phyloP scores from a whole-genome alignment of 2,888 invertebrate species.

The Smittia sp. region DNA sequence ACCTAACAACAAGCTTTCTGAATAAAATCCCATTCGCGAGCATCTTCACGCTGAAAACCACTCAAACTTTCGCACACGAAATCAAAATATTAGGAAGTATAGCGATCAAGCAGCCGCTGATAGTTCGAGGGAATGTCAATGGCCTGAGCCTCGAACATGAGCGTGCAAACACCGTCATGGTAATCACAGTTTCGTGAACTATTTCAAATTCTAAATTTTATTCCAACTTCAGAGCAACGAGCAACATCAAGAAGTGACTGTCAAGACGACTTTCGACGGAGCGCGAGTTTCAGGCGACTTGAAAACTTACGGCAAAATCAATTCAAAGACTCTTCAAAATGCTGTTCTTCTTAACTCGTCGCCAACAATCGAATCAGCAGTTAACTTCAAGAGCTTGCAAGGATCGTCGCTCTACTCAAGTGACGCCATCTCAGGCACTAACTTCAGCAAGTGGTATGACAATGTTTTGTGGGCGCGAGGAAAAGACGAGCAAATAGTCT shows the following conservation, averaged over 20 bases:
- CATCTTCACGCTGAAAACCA: constrained; percentile 54
- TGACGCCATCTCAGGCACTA: constrained; percentile 50
- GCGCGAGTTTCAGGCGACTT: constrained; percentile 49
- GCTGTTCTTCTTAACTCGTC: constrained; percentile 50
- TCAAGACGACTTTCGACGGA: constrained; percentile 49
- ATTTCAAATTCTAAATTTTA: constrained; percentile 41
- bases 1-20: constrained; percentile 48
- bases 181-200: constrained; percentile 46
- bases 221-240: constrained; percentile 47
- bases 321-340: constrained; percentile 50
- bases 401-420: constrained; percentile 46
- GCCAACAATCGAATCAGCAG: constrained; percentile 45
- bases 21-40: constrained; percentile 51
- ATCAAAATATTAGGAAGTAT: constrained; percentile 51
- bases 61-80: constrained; percentile 52
- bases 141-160: constrained; percentile 53
- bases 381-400: constrained; percentile 47
- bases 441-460: constrained; percentile 54
- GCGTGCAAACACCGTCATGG: constrained; percentile 57
- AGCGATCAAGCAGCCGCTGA: constrained; percentile 46
- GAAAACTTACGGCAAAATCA: constrained; percentile 48
- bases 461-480: constrained; percentile 49
- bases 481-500: constrained; percentile 51
- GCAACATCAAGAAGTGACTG: constrained; percentile 52
- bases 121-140: constrained; percentile 51